Evolutionary conservation across 2,113 vertebrate genomes (phyloP), one percentile per base, ranked within the genome.

Genomic region (Thalassarche chlororhynchos): DNA sequence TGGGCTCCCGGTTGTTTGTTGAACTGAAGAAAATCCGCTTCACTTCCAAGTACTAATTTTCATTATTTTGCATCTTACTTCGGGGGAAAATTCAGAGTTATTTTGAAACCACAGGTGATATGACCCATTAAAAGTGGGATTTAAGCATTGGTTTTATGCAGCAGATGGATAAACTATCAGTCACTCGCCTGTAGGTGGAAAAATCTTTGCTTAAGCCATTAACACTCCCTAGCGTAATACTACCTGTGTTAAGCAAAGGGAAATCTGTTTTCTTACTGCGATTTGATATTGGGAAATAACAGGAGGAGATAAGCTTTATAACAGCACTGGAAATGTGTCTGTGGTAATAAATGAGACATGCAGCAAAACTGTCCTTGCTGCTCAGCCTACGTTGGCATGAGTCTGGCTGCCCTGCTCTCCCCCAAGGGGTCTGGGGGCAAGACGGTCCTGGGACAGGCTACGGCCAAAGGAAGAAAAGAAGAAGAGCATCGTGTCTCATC

Each of bases 101-200:
- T 98, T 97, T 90, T 78, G 95, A 97, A 98, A 96, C 85, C 93
- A 44, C 96, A 98, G 97, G 97, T 98, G 96, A 98, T 82, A 60
- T 38, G 93, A 96, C 76, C 95, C 96, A 87, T 97, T 98, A 87
- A 81, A 97, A 83, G 74, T 72, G 87, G 93, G 94, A 93, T 93
- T 98, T 96, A 92, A 95, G 91, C 71, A 3, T 23, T 57, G 83
- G 87, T 88, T 98, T 98, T 98, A 88, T 79, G 89, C 96, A 95
- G 96, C 98, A 99, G 97, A 97, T 98, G 98, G 98, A 96, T 94
- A 98, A 98, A 88, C 97, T 97, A 98, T 99, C 98, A 98, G 98
- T 97, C 97, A 96, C 93, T 97, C 1, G 89, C 92, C 95, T 83
- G 90, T 97, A 98, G 97, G 97, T 98, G 98, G 98, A 98, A 98